These are phyloP conservation scores for Scaeva pyrastri DNA, from an alignment of 2,888 invertebrate genomes.

Conservation along the genomic window DNA sequence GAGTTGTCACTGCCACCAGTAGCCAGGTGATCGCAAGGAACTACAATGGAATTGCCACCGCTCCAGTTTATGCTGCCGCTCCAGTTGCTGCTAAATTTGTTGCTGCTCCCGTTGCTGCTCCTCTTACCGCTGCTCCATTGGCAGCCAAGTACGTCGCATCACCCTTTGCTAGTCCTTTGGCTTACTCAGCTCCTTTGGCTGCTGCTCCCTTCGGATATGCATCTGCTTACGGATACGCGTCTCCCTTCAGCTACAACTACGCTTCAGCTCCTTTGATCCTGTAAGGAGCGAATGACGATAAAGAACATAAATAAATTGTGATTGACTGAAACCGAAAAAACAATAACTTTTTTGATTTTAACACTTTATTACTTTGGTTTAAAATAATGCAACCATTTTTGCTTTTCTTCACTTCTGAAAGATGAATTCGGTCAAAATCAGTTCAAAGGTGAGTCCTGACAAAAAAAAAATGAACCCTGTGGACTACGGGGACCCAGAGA, in stretches of 20 bases:
- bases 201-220: constrained; percentile 55
- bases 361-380: too few relatives aligned
- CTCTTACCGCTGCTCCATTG: constrained; percentile 83
- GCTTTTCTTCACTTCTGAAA: too few relatives aligned
- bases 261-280: constrained; percentile 41
- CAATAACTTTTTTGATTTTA: too few relatives aligned
- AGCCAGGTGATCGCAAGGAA: constrained; percentile 66
- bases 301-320: not conserved
- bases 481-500: too few relatives aligned
- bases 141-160: constrained; percentile 79
- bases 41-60: constrained; percentile 61
- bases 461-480: too few relatives aligned
- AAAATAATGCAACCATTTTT: too few relatives aligned
- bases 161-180: constrained; percentile 31
- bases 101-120: constrained; percentile 44
- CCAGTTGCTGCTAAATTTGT: constrained; percentile 20
- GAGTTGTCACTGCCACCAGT: constrained; percentile 81
- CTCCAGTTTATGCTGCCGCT: constrained; percentile 85
- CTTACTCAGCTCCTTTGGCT: constrained; percentile 48
- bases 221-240: constrained; percentile 17
- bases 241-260: constrained; percentile 24
- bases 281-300: not conserved
- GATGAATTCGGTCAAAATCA: too few relatives aligned
- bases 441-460: too few relatives aligned
- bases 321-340: too few relatives aligned